Evolutionary conservation across 2,113 vertebrate species (phyloP).

Genomic region (Condylura cristata): DNA sequence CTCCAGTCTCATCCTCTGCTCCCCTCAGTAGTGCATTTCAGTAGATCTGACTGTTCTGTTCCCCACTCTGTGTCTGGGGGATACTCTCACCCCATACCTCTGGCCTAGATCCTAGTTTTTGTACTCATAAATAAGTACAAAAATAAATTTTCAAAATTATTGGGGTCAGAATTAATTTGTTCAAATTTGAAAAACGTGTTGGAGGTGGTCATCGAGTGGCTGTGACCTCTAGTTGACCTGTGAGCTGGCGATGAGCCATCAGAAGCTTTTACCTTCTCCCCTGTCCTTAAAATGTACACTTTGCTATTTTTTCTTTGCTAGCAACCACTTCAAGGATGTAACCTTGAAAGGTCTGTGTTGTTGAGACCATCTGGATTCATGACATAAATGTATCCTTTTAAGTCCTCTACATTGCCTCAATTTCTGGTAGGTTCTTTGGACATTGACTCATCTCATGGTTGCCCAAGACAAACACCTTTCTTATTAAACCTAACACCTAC

Average conservation of each 20-base stretch:
- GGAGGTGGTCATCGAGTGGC: background rate
- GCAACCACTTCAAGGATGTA: background rate
- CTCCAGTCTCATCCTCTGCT: too few relatives aligned
- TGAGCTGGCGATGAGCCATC: background rate
- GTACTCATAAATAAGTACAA: too few relatives aligned
- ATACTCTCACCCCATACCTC: too few relatives aligned
- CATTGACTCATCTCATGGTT: background rate
- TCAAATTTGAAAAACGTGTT: background rate
- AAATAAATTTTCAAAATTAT: background rate
- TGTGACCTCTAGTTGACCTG: background rate
- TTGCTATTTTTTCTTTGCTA: background rate
- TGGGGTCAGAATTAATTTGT: background rate
- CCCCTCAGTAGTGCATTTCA: too few relatives aligned
- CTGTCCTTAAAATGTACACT: background rate
- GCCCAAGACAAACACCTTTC: background rate
- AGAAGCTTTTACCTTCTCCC: background rate
- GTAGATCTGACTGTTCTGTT: too few relatives aligned
- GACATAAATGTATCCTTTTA: background rate
- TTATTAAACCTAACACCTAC: background rate
- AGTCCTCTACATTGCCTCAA: background rate
- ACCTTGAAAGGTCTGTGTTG: background rate
- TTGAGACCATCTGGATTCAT: background rate
- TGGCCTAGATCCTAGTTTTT: too few relatives aligned
- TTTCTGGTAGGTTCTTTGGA: background rate
- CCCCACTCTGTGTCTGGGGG: too few relatives aligned